Base-by-base conservation (phyloP, 2,113 vertebrate species). In the Protomyctophum bolini region DNA sequence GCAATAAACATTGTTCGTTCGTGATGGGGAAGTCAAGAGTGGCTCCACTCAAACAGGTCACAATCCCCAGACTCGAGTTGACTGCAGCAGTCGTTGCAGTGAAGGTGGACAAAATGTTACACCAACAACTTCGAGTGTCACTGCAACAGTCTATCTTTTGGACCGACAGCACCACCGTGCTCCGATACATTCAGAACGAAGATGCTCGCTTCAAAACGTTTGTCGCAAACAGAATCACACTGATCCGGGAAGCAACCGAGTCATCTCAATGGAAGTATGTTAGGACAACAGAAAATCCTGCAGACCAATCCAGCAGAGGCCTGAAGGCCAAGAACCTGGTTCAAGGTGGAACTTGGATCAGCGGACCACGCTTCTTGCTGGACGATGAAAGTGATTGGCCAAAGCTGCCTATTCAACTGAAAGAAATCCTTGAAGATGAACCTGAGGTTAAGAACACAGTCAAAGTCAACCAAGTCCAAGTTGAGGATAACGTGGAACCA, bases 11-110 rank as follows among this genome's bases (percentile, higher is more conserved):
- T 28, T 75, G 71, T 82, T 10, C 60, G 9, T 82, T 79, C 12
- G 12, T 79, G 6, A 70, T 80, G 60, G 66, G 80, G 11, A 82
- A 82, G 7, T 15, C 80, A 57, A 80, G 76, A 66, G 80, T 82
- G 21, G 15, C 76, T 4, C 62, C 80, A 61, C 55, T 77, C 1
- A 72, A 74, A 10, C 14, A 10, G 9, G 47, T 79, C 54, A 78
- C 70, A 10, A 79, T 79, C 7, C 70, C 70, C 1, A 46, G 60
- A 50, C 52, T 79, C 10, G 75, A 82, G 29, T 11, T 79, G 41
- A 73, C 68, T 0, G 78, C 73, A 52, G 68, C 73, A 29, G 63
- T 73, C 7, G 14, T 66, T 3, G 73, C 59, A 11, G 66, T 79
- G 9, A 79, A 68, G 10, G 4, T 68, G 0, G 73, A 76, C 64